Conservation (phyloP, 2,797 vertebrate genomes). For the Characodon lateralis region DNA sequence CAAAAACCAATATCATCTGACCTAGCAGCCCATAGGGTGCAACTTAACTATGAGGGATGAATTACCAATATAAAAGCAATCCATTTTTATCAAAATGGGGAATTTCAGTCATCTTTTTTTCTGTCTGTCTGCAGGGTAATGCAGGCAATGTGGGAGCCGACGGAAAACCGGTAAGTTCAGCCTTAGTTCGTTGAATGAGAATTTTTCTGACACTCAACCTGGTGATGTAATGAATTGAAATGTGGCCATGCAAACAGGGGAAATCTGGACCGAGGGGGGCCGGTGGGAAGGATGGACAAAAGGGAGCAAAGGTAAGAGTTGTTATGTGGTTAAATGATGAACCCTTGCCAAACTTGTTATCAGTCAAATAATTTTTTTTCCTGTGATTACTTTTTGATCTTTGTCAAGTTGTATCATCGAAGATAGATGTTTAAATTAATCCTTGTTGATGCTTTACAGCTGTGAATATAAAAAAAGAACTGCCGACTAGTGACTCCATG, state of each 20-base stretch:
- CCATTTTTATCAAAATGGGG: conserved; percentile 50
- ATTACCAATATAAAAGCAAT: conserved; percentile 55
- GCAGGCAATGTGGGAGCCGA: conserved; percentile 75
- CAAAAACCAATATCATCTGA: conserved; percentile 47
- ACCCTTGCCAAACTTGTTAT: neutral
- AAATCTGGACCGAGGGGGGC: conserved; percentile 74
- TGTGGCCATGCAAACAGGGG: conserved; percentile 67
- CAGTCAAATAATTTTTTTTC: neutral
- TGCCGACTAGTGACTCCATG: no score
- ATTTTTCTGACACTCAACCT: conserved; percentile 10
- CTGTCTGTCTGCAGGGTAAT: conserved; percentile 70
- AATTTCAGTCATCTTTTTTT: conserved; percentile 34
- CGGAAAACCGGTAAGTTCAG: conserved; percentile 77
- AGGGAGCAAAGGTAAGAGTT: conserved; percentile 72
- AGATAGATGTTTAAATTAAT: neutral
- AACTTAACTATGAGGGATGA: conserved; percentile 47
- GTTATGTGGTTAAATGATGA: neutral
- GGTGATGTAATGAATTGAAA: conserved; percentile 14
- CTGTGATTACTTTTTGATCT: neutral
- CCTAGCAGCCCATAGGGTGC: conserved; percentile 39
- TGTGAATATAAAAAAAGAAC: neutral
- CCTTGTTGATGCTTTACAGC: neutral
- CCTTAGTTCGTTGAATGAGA: conserved; percentile 10
- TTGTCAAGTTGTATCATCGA: neutral
- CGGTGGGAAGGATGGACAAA: conserved; percentile 76